Base-by-base conservation (phyloP, 2,797 vertebrate genomes). In the Hoplostethus atlanticus region DNA sequence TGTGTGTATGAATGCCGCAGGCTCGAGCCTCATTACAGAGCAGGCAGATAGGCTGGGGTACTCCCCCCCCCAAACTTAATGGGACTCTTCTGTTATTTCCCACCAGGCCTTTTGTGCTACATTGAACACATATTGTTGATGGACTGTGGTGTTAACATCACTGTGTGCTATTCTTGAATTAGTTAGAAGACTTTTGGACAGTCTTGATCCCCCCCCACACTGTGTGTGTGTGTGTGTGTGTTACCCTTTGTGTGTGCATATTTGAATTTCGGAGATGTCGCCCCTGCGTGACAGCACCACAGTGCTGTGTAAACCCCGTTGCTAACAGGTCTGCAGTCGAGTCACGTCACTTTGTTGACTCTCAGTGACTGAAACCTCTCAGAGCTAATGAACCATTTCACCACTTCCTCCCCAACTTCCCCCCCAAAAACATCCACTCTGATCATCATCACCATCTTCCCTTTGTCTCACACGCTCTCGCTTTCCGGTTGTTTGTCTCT, bases 351-450 rank as follows among this genome's bases (percentile, higher is more conserved):
- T 65, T 48, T 77, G 65, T 78, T 64, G 71, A 17, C 15, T 52
- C 50, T 16, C n/a, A 17, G 21, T 25, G 21, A 80, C 69, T 68
- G 69, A 79, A 81, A 73, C 77, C 34, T 71, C 79, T 68, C 9
- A 5, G 48, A 68, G 76, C 76, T 80, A 86, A 86, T 82, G 81
- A 84, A 80, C 62, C 75, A 2, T 71, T 68, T 73, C 63, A 52
- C 44, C 52, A 4, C 67, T 50, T 58, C 64, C 64, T 68, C 62
- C 38, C 55, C 10, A 63, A 71, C 66, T 74, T 73, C 46, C 6
- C 69, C 38, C 6, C 69, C 38, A 7, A 44, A 76, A 83, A 64
- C 75, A 85, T 73, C 67, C 60, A 42, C 63, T 44, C 53, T 57
- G 85, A 62, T 81, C 58, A 77, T 64, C 51, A 76, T 71, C 59